Conservation (phyloP, 92 coral and sea anemone genomes). For the Phenganax marumi region DNA sequence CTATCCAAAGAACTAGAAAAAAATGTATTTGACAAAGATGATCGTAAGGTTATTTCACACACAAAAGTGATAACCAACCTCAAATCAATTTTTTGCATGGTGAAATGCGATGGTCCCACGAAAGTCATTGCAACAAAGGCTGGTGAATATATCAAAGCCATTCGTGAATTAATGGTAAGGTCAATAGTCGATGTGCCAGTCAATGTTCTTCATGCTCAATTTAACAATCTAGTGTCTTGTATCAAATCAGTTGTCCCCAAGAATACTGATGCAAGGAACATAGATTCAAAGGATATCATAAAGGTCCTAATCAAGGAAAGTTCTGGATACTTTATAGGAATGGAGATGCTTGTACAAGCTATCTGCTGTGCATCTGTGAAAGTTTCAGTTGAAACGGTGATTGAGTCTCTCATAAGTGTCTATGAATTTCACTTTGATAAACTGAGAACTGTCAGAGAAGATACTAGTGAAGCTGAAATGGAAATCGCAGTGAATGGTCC, state of each 20-base stretch:
- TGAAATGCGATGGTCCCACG: neutral
- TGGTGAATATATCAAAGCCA: neutral
- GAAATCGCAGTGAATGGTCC: slow-evolving; percentile 2
- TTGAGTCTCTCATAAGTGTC: neutral
- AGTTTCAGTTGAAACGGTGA: neutral
- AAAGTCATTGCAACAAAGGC: neutral
- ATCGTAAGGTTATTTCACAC: neutral
- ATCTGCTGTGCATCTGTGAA: slow-evolving; percentile 9
- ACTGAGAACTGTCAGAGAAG: neutral
- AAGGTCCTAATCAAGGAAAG: neutral
- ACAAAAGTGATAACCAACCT: neutral
- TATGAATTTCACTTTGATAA: slow-evolving; percentile 5
- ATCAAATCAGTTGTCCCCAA: neutral
- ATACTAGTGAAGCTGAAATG: neutral
- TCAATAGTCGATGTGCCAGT: neutral
- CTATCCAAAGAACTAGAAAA: neutral
- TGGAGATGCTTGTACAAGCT: neutral
- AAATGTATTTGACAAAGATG: neutral
- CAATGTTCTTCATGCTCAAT: neutral
- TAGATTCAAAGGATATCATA: slow-evolving; percentile 4
- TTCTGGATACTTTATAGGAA: neutral
- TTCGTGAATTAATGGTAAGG: neutral
- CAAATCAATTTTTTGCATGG: neutral
- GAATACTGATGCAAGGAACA: neutral
- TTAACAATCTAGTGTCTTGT: neutral